Evolutionary conservation across 1,140 invertebrate species (phyloP).

Genomic region (Eriocheir sinensis): DNA sequence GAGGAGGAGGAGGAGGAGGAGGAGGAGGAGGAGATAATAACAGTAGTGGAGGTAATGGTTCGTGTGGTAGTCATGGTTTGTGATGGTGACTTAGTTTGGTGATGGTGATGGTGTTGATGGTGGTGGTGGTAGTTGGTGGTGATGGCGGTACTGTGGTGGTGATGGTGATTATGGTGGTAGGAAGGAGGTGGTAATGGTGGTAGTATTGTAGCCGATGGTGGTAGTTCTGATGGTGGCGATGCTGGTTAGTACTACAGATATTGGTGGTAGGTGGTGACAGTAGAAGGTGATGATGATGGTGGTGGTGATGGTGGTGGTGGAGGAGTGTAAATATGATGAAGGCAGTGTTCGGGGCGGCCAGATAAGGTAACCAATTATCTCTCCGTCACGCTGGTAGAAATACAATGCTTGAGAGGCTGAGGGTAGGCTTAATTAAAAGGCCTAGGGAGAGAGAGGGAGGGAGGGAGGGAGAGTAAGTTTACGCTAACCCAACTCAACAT

Average conservation of each 20-base stretch:
- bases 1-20: no score
- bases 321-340: neutral
- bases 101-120: no score
- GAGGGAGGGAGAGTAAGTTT: constrained; percentile 31
- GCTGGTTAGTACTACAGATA: no score
- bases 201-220: no score
- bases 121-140: neutral
- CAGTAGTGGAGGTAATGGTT: neutral
- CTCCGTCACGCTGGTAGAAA: neutral
- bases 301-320: no score
- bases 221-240: no score
- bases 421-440: neutral
- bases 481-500: neutral
- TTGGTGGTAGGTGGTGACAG: neutral
- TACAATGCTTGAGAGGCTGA: neutral
- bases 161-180: no score
- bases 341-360: neutral
- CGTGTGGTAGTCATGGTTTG: neutral
- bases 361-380: constrained; percentile 25
- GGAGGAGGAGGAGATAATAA: no score
- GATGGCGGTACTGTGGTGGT: no score
- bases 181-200: no score
- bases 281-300: no score
- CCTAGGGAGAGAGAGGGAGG: constrained; percentile 9
- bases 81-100: no score